Evolutionary conservation across 2,797 vertebrate genomes (phyloP).

Genomic region (Gorsachius magnificus): DNA sequence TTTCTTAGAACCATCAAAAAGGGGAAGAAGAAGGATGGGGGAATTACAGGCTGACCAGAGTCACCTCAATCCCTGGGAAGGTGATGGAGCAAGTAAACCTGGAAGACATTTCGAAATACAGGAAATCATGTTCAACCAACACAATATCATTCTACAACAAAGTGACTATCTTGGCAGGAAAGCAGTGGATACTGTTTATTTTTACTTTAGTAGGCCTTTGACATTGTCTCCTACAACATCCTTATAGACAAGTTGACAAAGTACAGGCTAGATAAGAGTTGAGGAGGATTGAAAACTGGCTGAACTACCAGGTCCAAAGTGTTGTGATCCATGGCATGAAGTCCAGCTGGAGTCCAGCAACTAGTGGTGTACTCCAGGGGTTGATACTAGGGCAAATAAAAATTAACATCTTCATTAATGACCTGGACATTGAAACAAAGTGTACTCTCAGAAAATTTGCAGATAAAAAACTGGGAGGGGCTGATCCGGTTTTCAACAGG

Average conservation of each 20-base stretch:
- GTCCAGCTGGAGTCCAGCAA: neutral
- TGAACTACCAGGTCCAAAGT: neutral
- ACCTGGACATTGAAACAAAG: neutral
- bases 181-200: neutral
- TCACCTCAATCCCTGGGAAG: neutral
- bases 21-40: neutral
- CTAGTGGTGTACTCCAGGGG: neutral
- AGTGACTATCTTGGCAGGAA: rapidly evolving
- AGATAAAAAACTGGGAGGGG: neutral
- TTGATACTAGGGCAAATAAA: neutral
- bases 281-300: neutral
- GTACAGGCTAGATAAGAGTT: neutral
- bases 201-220: neutral
- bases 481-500: too few species aligned
- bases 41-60: neutral
- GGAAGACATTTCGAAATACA: neutral
- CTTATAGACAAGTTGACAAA: neutral
- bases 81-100: neutral
- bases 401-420: neutral
- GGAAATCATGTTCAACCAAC: neutral
- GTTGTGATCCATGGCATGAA: neutral
- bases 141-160: neutral
- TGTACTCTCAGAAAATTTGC: neutral
- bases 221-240: neutral
- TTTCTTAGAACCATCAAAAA: neutral